Evolutionary conservation across 1,140 invertebrate genomes (phyloP), one percentile per base, ranked within the genome.

Genomic region (Stegodyphus mimosarum): DNA sequence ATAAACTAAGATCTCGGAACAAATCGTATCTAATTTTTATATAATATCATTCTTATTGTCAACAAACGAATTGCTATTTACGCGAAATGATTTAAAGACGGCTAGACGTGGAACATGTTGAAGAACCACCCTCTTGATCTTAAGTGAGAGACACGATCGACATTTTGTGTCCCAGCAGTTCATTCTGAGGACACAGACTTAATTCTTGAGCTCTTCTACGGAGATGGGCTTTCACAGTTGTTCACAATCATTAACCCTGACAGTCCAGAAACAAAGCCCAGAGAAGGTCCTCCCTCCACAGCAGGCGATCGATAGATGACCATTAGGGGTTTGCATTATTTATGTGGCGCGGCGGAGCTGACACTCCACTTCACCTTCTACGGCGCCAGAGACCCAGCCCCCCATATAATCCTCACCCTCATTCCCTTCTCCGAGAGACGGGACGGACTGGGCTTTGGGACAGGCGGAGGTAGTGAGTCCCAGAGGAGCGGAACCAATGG

Each of bases 291-390:
- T 33, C 33, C 33, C 33, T 33, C 33, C 33, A 33, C 33, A 33
- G 33, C 33, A 7, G 10, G 2, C 71, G 55, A 83, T 83, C 70
- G 70, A 83, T 83, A 72, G 79, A 63, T 83, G 70, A 73, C 79
- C 79, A 73, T 83, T 83, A 83, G 79, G 69, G 70, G 69, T 83
- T 83, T 83, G 79, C 79, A 83, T 83, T 83, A 83, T 83, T 83
- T 83, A 83, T 83, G 70, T 49, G 17, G 70, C 60, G 53, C 79
- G 18, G 67, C 18, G 53, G 53, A 81, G 78, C 17, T 72, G 67
- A 72, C 79, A 83, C 53, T 73, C 55, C 49, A 33, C 53, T 52
- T 70, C 77, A 80, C 66, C 50, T 69, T 80, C 33, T 79, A 33
- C 48, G 17, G 53, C 63, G 13, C 76, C 13, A 15, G 67, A 55